Evolutionary conservation across 2,113 vertebrate genomes (phyloP).

Genomic region (Indri indri): DNA sequence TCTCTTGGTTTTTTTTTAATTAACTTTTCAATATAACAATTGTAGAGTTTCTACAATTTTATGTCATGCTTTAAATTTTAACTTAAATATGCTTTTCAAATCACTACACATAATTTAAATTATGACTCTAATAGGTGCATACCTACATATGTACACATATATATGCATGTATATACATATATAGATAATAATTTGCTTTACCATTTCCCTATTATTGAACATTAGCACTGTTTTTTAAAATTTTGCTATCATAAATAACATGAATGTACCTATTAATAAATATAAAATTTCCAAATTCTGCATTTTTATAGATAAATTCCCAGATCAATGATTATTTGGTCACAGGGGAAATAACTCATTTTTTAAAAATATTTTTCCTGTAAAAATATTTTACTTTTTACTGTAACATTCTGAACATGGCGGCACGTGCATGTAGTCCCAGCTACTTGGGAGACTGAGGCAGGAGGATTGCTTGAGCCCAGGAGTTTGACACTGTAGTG

Average conservation of each 20-base stretch:
- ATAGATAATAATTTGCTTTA: neutral
- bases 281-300: neutral
- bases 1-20: neutral
- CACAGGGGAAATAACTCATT: neutral
- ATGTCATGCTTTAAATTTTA: neutral
- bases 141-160: neutral
- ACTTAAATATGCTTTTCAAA: neutral
- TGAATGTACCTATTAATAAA: neutral
- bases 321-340: neutral
- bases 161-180: no score
- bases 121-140: neutral
- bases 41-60: neutral
- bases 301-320: neutral
- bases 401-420: neutral
- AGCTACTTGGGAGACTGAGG: no score
- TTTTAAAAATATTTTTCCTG: neutral
- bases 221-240: neutral
- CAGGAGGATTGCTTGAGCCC: no score
- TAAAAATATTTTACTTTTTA: no score
- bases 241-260: neutral
- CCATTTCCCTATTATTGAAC: neutral
- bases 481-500: no score
- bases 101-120: neutral
- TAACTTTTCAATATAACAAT: neutral
- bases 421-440: no score